Base-by-base conservation (phyloP, 2,113 vertebrate genomes). In the Puntigrus tetrazona region DNA sequence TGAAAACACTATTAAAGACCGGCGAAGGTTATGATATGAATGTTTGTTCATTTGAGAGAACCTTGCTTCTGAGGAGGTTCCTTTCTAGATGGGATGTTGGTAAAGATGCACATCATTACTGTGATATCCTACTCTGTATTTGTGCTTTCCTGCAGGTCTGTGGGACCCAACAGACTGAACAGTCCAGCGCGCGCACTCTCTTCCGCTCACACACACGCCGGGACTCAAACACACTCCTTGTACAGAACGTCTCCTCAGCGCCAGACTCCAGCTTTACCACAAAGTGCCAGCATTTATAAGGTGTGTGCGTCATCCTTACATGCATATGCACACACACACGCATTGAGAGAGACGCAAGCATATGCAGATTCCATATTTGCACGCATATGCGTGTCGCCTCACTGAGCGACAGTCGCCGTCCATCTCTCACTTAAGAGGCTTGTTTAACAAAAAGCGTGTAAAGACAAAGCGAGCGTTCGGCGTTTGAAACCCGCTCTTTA, bases 211-310 rank as follows among this genome's bases (percentile, higher is more conserved):
- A 67, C 52, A 57, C 52, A 57, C 3, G 10, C 22, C n/a, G 52
- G 52, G 52, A 57, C 43, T 67, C 80, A 85, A 82, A 88, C 89
- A 29, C 90, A 88, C 47, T 52, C 92, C 0, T 59, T 18, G 43
- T 88, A 65, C 79, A 72, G 86, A 1, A 25, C 80, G 1, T 93
- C 94, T 61, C 91, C 92, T 0, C 87, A 91, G 13, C 86, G 85
- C 1, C 89, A 84, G 2, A 87, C 88, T 1, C 89, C 89, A 29
- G 86, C 89, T 75, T 78, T 90, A 83, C 90, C 92, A 0, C 92
- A 92, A 65, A 87, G 86, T 29, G 61, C 88, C 88, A 87, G 89
- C 86, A 92, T 94, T 89, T 93, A 91, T 86, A 95, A 95, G 93
- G 94, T 95, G 67, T 83, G 61, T 88, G 38, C 10, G n/a, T 5